These are phyloP conservation scores for Terrapene triunguis DNA, from an alignment of 2,113 vertebrate genomes.

Conservation along the genomic window DNA sequence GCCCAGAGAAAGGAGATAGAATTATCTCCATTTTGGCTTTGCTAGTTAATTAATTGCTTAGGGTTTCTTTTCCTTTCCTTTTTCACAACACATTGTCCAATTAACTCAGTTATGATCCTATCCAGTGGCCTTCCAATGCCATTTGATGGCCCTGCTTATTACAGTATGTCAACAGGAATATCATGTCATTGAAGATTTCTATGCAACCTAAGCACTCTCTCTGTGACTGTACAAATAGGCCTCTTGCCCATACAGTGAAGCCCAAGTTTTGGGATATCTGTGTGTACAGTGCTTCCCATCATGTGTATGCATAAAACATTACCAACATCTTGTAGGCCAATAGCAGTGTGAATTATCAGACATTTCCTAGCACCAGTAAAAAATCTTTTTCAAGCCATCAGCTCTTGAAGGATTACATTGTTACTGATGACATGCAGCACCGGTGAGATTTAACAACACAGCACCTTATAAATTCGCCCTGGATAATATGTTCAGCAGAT, in stretches of 20 bases:
- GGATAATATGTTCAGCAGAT: not conserved
- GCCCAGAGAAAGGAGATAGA: not conserved
- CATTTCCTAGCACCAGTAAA: not conserved
- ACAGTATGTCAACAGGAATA: not conserved
- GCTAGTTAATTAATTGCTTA: not conserved
- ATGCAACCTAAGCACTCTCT: rapidly evolving
- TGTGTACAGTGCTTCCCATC: not conserved
- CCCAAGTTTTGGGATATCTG: rapidly evolving
- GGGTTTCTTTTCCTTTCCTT: not conserved
- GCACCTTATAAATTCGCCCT: not conserved
- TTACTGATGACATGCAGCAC: rapidly evolving
- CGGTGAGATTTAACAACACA: not conserved
- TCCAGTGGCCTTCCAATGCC: rapidly evolving
- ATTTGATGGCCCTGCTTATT: not conserved
- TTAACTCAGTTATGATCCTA: not conserved
- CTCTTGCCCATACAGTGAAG: rapidly evolving
- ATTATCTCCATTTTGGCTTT: not conserved
- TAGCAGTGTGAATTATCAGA: not conserved
- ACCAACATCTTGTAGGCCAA: not conserved
- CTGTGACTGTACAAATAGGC: rapidly evolving
- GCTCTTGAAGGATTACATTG: not conserved
- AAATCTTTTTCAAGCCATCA: not conserved
- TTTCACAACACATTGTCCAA: not conserved
- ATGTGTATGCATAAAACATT: not conserved
- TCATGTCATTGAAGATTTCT: not conserved